phyloP scores from a whole-genome alignment of 2,797 vertebrate species.

The Microcaecilia unicolor region DNA sequence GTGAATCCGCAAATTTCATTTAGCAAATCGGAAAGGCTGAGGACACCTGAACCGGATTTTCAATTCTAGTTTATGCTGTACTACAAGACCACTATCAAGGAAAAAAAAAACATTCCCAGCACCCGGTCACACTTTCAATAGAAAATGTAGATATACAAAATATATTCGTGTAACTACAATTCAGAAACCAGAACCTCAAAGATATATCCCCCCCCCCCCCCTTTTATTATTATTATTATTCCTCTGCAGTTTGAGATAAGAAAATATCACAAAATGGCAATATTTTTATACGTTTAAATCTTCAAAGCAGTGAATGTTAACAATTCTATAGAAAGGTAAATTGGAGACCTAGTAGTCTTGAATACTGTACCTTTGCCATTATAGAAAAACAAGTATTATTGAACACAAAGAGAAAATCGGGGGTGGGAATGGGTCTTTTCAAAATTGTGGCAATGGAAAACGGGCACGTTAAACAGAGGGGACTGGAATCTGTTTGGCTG shows the following conservation, averaged over 20 bases:
- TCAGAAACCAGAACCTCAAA: slow-evolving; percentile 8
- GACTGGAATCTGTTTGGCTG: slow-evolving; percentile 74
- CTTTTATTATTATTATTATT: too few species aligned
- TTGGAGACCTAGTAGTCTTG: neutral
- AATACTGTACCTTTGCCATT: neutral
- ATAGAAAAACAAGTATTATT: neutral
- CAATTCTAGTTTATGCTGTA: too few species aligned
- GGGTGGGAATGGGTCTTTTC: fast-evolving
- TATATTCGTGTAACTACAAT: neutral
- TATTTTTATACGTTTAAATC: neutral
- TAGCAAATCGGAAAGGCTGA: neutral
- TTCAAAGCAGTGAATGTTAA: neutral
- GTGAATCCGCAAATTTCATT: neutral
- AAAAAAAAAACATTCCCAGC: neutral
- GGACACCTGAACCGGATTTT: neutral
- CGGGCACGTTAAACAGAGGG: slow-evolving; percentile 65
- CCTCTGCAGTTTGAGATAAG: slow-evolving; percentile 6
- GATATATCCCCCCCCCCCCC: too few species aligned
- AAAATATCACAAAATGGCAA: slow-evolving; percentile 1
- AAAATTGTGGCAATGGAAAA: neutral
- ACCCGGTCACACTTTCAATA: neutral
- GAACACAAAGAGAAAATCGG: neutral
- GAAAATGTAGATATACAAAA: neutral
- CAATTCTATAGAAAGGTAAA: neutral
- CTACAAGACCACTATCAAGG: too few species aligned